Conservation (phyloP, 2,113 vertebrate genomes). For the Nestor notabilis region DNA sequence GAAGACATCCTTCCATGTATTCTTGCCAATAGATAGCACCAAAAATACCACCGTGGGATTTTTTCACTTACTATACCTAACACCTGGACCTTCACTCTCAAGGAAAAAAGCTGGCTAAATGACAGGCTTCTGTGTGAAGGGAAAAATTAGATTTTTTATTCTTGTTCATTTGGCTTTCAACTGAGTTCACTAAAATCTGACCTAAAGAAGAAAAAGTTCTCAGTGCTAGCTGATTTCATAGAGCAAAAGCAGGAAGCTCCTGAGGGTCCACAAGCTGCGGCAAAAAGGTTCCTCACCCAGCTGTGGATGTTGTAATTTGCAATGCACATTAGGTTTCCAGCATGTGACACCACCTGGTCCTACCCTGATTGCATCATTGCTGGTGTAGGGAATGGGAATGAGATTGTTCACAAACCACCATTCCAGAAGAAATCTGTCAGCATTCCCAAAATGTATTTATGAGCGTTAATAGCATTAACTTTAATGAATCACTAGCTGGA, state of each 20-base stretch:
- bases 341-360: background rate
- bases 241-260: background rate
- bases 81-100: background rate
- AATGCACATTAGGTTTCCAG: constrained; percentile 18
- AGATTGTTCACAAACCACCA: background rate
- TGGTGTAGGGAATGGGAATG: background rate
- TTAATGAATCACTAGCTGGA: constrained; percentile 29
- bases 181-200: background rate
- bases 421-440: constrained; percentile 27
- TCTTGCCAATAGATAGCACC: background rate
- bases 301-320: background rate
- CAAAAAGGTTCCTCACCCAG: background rate
- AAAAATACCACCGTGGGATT: background rate
- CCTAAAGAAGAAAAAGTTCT: background rate
- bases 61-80: background rate
- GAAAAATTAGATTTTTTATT: background rate
- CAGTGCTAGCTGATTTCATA: background rate
- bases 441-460: constrained; percentile 34
- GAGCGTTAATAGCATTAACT: background rate
- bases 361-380: constrained; percentile 26
- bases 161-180: background rate
- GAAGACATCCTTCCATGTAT: background rate
- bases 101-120: background rate
- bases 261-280: background rate
- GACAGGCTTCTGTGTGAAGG: background rate